phyloP scores from a whole-genome alignment of 2,888 invertebrate species.

The Ornithoptera priamus region DNA sequence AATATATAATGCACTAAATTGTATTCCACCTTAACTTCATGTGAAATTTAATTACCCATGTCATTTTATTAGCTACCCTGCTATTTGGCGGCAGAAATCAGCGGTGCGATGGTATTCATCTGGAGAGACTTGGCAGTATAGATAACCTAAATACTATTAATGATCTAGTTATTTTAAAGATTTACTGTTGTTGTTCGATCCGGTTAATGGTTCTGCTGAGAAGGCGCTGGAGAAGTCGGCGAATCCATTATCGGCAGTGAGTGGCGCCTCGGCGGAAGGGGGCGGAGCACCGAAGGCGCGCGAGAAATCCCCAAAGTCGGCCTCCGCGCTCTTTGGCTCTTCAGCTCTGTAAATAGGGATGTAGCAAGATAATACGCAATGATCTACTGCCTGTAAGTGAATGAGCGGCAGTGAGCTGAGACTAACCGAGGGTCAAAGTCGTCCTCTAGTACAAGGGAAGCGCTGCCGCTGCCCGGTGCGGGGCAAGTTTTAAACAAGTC shows the following conservation, averaged over 20 bases:
- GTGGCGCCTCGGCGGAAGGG: conserved; percentile 34
- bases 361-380: not conserved
- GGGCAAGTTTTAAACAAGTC: conserved; percentile 80
- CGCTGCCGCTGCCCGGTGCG: conserved; percentile 40
- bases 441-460: conserved; percentile 59
- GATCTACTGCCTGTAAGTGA: not conserved
- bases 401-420: not conserved
- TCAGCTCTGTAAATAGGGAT: conserved; percentile 54
- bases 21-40: too few species aligned
- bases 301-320: conserved; percentile 89
- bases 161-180: not conserved
- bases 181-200: not conserved
- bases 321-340: conserved; percentile 44
- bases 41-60: too few species aligned
- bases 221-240: conserved; percentile 91
- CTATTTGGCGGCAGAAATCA: too few species aligned
- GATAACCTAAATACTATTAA: not conserved
- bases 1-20: too few species aligned
- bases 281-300: conserved; percentile 81
- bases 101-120: too few species aligned
- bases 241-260: conserved; percentile 81
- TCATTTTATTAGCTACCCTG: too few species aligned
- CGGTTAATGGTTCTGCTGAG: conserved; percentile 33
- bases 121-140: too few species aligned
- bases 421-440: conserved; percentile 82